Base-by-base conservation (phyloP, 2,113 vertebrate genomes). In the Coturnix japonica region DNA sequence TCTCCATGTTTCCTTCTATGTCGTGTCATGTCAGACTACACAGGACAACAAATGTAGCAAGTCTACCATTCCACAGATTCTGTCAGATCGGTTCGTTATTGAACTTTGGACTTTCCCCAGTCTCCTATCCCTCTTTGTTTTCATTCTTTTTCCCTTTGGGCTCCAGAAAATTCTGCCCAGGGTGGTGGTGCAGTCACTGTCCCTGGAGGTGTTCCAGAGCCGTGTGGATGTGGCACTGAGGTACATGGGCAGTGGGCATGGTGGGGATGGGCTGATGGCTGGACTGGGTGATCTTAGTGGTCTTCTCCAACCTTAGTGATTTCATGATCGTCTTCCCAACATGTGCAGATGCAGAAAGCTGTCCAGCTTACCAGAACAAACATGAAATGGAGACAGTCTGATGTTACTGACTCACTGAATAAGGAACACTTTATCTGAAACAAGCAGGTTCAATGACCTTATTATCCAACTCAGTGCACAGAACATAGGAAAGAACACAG, bases 391-490 rank as follows among this genome's bases (percentile, higher is more conserved):
- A 60, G 86, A 21, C 61, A 72, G 66, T 8, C 53, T 75, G 81
- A 35, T 67, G 57, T 31, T 93, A 80, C 76, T 0, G 0, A 46
- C 28, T 74, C 83, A 18, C 56, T 56, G 83, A 71, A 21, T 39
- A 39, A 61, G 91, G 91, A 87, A 76, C 66, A 53, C 65, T 79
- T 72, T 93, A 84, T 81, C 61, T 20, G 5, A 28, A 81, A 21
- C 39, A 7, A 57, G 69, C 65, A 86, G 61, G 47, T 51, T 59
- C 77, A 78, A 69, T 22, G 66, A 87, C 63, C 8, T 41, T 8
- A 15, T 85, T 61, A 12, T 53, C 70, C 74, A 53, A n/a, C 6
- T 21, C 70, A 72, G 39, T 13, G 63, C 77, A 56, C 81, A 75
- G 66, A 63, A 22, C 83, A 44, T 30, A 30, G 65, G 6, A 51